These are phyloP conservation scores for Drosophila limbata DNA, from an alignment of 2,888 invertebrate species.

Conservation along the genomic window DNA sequence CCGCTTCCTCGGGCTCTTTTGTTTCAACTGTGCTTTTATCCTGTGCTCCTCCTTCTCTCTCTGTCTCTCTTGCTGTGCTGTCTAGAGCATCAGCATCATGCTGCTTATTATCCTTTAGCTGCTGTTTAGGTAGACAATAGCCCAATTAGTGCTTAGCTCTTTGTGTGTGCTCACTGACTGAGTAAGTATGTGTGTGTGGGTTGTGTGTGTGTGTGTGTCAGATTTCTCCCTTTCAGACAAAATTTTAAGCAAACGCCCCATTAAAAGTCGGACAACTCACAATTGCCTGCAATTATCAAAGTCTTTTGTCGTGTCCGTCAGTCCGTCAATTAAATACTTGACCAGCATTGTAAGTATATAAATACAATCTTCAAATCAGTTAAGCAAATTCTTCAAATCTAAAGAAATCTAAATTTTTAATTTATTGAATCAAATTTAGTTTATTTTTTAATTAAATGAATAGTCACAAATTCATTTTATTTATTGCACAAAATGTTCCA, in stretches of 20 bases:
- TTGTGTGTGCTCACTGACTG: constrained; percentile 19
- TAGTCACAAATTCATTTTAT: too few species aligned
- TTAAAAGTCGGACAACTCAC: constrained; percentile 6
- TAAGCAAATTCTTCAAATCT: not conserved
- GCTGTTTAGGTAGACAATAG: constrained; percentile 49
- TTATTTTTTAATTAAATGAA: too few species aligned
- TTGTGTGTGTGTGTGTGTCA: constrained; percentile 2
- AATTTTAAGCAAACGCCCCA: not conserved
- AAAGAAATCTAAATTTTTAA: too few species aligned
- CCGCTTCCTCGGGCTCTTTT: constrained; percentile 18
- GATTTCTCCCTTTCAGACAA: not conserved
- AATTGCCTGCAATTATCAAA: constrained; percentile 15
- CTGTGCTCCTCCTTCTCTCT: constrained; percentile 15
- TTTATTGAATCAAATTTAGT: too few species aligned
- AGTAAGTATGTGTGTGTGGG: constrained; percentile 1
- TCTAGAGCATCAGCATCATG: constrained; percentile 45
- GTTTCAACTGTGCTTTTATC: constrained; percentile 37
- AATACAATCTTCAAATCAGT: not conserved
- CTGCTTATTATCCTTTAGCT: constrained; percentile 45
- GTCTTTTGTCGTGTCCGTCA: constrained; percentile 5
- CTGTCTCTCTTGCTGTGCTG: not conserved
- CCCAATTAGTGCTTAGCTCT: constrained; percentile 36
- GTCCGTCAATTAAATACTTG: constrained; percentile 8
- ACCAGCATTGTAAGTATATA: not conserved
- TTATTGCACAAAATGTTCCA: too few species aligned